These are phyloP conservation scores for Leptobrachium ailaonicum DNA, from an alignment of 2,113 vertebrate genomes.

Conservation along the genomic window DNA sequence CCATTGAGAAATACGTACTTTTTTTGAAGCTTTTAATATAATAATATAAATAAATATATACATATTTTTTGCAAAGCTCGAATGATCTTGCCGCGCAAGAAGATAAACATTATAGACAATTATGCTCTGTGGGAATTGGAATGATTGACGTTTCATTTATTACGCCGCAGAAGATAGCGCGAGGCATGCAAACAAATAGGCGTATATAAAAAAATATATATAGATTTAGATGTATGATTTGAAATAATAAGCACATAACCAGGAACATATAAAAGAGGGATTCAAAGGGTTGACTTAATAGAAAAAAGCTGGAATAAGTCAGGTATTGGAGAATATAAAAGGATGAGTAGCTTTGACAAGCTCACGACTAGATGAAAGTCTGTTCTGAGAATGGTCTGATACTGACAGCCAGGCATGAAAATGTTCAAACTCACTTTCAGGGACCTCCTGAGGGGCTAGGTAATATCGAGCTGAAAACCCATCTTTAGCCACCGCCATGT, in stretches of 20 bases:
- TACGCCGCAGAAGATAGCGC: background rate
- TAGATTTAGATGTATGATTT: background rate
- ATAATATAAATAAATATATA: background rate
- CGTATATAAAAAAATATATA: background rate
- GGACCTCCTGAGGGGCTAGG: conserved; percentile 87
- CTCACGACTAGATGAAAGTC: conserved; percentile 15
- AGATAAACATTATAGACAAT: conserved; percentile 18
- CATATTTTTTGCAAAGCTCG: conserved; percentile 3
- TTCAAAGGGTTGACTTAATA: conserved; percentile 16
- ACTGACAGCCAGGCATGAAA: conserved; percentile 23
- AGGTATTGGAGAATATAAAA: conserved; percentile 13
- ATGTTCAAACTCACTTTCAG: conserved; percentile 82
- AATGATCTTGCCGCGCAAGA: background rate
- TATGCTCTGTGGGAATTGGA: background rate
- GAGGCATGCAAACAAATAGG: background rate
- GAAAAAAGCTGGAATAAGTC: conserved; percentile 3
- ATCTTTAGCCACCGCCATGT: conserved; percentile 96
- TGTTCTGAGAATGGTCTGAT: conserved; percentile 14
- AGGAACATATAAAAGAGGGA: background rate
- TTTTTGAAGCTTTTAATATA: conserved; percentile 19
- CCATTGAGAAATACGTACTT: background rate
- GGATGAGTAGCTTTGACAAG: conserved; percentile 24
- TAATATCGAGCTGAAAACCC: conserved; percentile 94
- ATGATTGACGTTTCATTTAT: conserved; percentile 27
- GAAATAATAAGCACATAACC: conserved; percentile 13